These are phyloP conservation scores for Lycodopsis pacificus DNA, from an alignment of 2,797 vertebrate species.

Conservation along the genomic window DNA sequence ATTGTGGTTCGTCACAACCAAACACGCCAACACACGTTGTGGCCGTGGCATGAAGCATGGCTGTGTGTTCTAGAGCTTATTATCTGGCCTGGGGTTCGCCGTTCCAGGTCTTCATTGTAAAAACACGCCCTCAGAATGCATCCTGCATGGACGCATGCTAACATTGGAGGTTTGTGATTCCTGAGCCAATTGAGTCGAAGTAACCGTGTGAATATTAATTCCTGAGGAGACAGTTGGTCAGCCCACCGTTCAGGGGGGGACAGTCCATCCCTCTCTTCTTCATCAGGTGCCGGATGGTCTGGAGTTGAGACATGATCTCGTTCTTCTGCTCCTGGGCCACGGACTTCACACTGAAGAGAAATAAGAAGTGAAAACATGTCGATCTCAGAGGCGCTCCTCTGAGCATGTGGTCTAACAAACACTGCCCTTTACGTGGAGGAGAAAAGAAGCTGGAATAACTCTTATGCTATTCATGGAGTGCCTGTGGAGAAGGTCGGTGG, in stretches of 20 bases:
- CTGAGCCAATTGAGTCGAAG: not conserved
- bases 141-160: not conserved
- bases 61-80: not conserved
- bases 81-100: not conserved
- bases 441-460: not conserved
- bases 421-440: not conserved
- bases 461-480: no score
- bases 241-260: slow-evolving; percentile 83
- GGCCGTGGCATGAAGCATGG: not conserved
- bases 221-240: not conserved
- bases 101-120: not conserved
- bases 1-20: not conserved
- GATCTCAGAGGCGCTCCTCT: not conserved
- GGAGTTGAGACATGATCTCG: slow-evolving; percentile 93
- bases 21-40: not conserved
- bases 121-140: not conserved
- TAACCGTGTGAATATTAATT: not conserved
- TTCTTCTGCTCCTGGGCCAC: slow-evolving; percentile 92
- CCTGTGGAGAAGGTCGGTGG: no score
- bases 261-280: slow-evolving; percentile 93
- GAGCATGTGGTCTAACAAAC: not conserved
- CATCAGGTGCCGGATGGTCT: slow-evolving; percentile 91
- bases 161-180: not conserved
- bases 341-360: slow-evolving; percentile 85
- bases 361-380: not conserved